Evolutionary conservation across 2,888 invertebrate species (phyloP).

Genomic region (Cordilura impudica): DNA sequence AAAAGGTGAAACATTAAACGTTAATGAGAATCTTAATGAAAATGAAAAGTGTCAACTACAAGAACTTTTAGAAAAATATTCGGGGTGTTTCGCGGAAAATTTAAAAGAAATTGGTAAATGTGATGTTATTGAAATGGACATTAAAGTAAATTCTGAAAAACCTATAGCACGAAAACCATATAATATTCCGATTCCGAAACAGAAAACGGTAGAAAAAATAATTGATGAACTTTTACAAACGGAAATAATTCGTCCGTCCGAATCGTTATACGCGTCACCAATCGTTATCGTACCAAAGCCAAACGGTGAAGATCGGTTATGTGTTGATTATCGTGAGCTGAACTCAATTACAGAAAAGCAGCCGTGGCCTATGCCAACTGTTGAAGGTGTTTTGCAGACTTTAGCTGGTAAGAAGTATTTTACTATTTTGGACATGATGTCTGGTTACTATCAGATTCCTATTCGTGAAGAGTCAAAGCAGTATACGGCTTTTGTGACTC

Average conservation of each 20-base stretch:
- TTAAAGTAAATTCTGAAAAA: slow-evolving; percentile 24
- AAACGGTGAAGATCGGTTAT: slow-evolving; percentile 70
- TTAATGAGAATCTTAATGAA: neutral
- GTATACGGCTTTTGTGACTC: neutral
- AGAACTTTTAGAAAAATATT: slow-evolving; percentile 1
- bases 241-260: neutral
- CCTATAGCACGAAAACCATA: slow-evolving; percentile 35
- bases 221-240: slow-evolving; percentile 9
- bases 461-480: neutral
- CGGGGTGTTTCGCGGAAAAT: slow-evolving; percentile 38
- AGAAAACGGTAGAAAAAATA: too few relatives aligned
- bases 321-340: slow-evolving; percentile 34
- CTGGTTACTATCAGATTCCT: slow-evolving; percentile 18
- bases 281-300: slow-evolving; percentile 61
- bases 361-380: slow-evolving; percentile 56
- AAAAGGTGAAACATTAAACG: neutral
- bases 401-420: slow-evolving; percentile 66
- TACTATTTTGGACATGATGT: slow-evolving; percentile 17
- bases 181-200: slow-evolving; percentile 45
- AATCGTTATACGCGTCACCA: slow-evolving; percentile 12
- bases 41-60: slow-evolving; percentile 1
- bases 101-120: slow-evolving; percentile 45
- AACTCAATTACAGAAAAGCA: slow-evolving; percentile 60
- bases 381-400: slow-evolving; percentile 65
- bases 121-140: slow-evolving; percentile 39